Conservation (phyloP, 2,888 invertebrate genomes). For the Rhagium mordax region DNA sequence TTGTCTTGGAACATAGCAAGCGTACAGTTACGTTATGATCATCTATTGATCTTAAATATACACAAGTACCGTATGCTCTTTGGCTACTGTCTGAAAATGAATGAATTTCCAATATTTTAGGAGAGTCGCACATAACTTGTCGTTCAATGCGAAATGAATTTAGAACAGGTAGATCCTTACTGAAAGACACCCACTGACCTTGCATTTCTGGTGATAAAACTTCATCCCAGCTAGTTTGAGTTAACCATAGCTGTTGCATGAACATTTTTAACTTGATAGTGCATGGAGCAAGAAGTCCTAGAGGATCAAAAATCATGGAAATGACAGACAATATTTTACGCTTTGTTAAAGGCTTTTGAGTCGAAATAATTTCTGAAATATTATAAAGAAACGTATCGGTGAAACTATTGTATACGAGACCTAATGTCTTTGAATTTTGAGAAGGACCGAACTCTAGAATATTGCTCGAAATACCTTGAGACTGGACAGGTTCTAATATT, state of each 20-base stretch:
- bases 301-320: slow-evolving; percentile 42
- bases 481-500: slow-evolving; percentile 20
- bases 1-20: slow-evolving; percentile 45
- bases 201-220: not conserved
- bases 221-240: slow-evolving; percentile 34
- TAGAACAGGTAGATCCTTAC: slow-evolving; percentile 16
- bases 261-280: slow-evolving; percentile 30
- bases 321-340: slow-evolving; percentile 38
- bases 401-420: not conserved
- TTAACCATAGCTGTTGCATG: slow-evolving; percentile 33
- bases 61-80: slow-evolving; percentile 43
- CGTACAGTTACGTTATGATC: not conserved
- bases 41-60: slow-evolving; percentile 35
- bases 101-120: slow-evolving; percentile 24
- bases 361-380: not conserved
- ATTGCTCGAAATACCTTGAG: not conserved
- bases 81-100: slow-evolving; percentile 39
- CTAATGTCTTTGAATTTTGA: slow-evolving; percentile 26
- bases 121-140: slow-evolving; percentile 12
- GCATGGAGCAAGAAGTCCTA: too few species aligned
- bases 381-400: slow-evolving; percentile 2
- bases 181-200: slow-evolving; percentile 25
- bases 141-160: slow-evolving; percentile 30
- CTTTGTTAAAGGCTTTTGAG: slow-evolving; percentile 25
- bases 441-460: slow-evolving; percentile 13